These are phyloP conservation scores for Centrocercus urophasianus DNA, from an alignment of 2,113 vertebrate genomes.

Conservation along the genomic window DNA sequence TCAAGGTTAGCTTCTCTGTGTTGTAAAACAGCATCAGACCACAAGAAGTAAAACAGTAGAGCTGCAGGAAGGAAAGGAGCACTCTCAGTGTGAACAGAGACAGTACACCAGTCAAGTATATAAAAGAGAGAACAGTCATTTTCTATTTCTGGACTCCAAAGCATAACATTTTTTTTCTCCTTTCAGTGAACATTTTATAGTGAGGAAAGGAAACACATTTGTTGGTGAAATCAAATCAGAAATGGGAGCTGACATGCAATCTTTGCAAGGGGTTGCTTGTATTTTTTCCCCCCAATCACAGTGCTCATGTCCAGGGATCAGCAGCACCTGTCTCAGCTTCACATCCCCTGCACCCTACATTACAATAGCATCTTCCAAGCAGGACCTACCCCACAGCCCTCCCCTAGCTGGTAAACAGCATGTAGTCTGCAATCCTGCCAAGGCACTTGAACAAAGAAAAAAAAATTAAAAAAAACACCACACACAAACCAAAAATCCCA, in stretches of 20 bases:
- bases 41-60: too few relatives aligned
- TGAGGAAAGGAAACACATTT: neutral
- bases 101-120: neutral
- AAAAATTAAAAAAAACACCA: too few relatives aligned
- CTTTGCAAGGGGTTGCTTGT: neutral
- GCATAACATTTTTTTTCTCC: neutral
- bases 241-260: rapidly evolving
- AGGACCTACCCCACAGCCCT: neutral
- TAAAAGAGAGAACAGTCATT: neutral
- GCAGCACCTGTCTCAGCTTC: rapidly evolving
- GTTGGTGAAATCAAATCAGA: neutral
- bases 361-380: neutral
- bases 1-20: neutral
- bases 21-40: neutral
- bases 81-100: neutral
- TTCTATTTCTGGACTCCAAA: neutral
- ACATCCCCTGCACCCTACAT: neutral
- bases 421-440: neutral
- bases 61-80: neutral
- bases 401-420: neutral
- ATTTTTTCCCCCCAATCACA: neutral
- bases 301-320: neutral
- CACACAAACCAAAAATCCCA: neutral
- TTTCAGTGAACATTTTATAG: neutral
- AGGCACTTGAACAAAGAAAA: neutral